These are phyloP conservation scores for Halocynthia roretzi DNA, from an alignment of 23 tunicate genomes.

Conservation along the genomic window DNA sequence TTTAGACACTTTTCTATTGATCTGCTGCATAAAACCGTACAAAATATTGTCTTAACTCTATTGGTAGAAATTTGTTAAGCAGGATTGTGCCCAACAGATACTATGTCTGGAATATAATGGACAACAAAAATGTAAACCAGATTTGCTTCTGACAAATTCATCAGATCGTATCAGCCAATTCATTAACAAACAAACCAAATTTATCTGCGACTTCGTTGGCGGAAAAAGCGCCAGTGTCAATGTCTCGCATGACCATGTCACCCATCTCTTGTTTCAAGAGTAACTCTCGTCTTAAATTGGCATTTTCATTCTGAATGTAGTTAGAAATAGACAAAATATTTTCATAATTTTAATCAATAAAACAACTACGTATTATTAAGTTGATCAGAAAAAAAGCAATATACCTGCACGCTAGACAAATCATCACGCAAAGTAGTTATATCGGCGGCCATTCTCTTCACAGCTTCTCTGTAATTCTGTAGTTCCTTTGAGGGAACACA, in stretches of 20 bases:
- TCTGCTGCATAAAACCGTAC: too few relatives aligned
- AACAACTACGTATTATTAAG: neutral
- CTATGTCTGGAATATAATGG: too few relatives aligned
- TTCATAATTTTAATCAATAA: neutral
- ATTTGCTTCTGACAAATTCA: neutral
- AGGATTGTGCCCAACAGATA: too few relatives aligned
- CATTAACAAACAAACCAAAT: conserved; percentile 34
- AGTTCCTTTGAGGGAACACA: conserved; percentile 56
- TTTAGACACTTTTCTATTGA: too few relatives aligned
- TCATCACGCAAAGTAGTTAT: conserved; percentile 36
- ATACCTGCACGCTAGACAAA: conserved; percentile 48
- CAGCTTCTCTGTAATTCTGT: conserved; percentile 61
- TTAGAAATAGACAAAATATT: neutral
- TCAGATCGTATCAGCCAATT: neutral
- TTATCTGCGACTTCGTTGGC: conserved; percentile 74
- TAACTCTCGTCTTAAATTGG: conserved; percentile 45
- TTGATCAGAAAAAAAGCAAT: neutral
- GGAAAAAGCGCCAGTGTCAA: conserved; percentile 53
- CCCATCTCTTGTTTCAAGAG: conserved; percentile 54
- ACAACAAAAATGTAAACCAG: too few relatives aligned
- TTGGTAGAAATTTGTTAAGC: too few relatives aligned
- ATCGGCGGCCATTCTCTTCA: conserved; percentile 82
- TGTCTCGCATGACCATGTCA: conserved; percentile 39
- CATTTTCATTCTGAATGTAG: conserved; percentile 66
- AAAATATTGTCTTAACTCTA: too few relatives aligned